These are phyloP conservation scores for Alaudala cheleensis DNA, from an alignment of 2,113 vertebrate species.

Conservation along the genomic window DNA sequence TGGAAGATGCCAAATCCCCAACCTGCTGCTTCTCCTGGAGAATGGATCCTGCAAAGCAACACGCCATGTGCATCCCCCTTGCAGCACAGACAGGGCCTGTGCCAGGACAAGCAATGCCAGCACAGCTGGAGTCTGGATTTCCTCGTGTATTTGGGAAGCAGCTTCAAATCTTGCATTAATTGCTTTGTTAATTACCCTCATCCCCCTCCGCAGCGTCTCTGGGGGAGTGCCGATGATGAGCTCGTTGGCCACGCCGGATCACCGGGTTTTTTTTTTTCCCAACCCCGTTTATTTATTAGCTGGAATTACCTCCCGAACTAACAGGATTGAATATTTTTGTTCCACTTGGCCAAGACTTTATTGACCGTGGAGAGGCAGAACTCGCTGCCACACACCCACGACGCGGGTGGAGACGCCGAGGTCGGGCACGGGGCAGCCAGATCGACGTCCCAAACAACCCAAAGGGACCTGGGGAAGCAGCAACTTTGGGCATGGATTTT, in stretches of 20 bases:
- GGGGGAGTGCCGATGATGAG: background rate
- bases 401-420: rapidly evolving
- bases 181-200: background rate
- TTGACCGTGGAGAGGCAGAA: background rate
- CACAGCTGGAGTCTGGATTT: background rate
- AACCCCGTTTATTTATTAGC: background rate
- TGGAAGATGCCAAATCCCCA: background rate
- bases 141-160: background rate
- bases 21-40: background rate
- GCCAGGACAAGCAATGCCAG: background rate
- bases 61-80: rapidly evolving
- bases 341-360: background rate
- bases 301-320: background rate
- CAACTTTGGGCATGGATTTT: background rate
- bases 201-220: background rate
- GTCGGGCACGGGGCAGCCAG: rapidly evolving
- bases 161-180: background rate
- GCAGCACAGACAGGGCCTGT: background rate
- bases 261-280: rapidly evolving
- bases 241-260: background rate
- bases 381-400: background rate
- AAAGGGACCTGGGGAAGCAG: background rate
- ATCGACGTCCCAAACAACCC: rapidly evolving
- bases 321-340: background rate
- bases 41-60: rapidly evolving